Base-by-base conservation (phyloP, 2,888 invertebrate species). In the Crioceris asparagi region DNA sequence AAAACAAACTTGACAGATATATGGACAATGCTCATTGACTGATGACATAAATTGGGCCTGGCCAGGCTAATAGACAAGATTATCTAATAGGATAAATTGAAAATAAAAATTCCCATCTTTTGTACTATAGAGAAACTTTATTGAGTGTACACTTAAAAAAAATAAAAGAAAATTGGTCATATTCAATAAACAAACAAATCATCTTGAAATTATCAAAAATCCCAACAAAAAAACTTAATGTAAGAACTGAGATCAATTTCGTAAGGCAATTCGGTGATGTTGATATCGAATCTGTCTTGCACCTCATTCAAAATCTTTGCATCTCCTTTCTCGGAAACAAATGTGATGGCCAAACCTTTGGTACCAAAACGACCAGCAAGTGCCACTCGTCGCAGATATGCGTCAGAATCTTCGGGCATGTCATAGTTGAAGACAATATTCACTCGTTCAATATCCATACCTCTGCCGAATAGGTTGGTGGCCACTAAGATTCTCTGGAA, bases 391-490 rank as follows among this genome's bases (percentile, higher is more conserved):
- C 99, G 98, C 37, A 99, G 71, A 60, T 99, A 98, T 0, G 97
- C 97, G 59, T 99, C 98, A 0, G 97, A 96, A 68, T 96, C 93
- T 67, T 98, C 97, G 4, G 98, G 97, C 97, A 98, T 98, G 59
- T 99, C 98, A 60, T 99, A 99, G 66, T 99, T 98, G 64, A 98
- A 97, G 3, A 99, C 98, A 62, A 99, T 98, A 66, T 99, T 98
- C 1, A 99, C 98, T 64, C 98, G 70, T 66, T 99, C 98, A 60
- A 98, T 99, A 65, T 99, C 98, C 96, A 98, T 98, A 45, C 98
- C 98, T 57, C 98, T 77, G n/a, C 98, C 98, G 68, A 98, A 99
- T 40, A 99, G 69, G 69, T 98, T 97, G 2, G 98, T 99, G 1
- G 98, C 97, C 1, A 99, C 97, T 55, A 98, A 69, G 56, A 98